A percentile compares a stretch with the other conserved stretches of the same genome.
Evolutionary conservation across 1,140 invertebrate genomes (phyloP).

Genomic region (Drosophila novamexicana): DNA sequence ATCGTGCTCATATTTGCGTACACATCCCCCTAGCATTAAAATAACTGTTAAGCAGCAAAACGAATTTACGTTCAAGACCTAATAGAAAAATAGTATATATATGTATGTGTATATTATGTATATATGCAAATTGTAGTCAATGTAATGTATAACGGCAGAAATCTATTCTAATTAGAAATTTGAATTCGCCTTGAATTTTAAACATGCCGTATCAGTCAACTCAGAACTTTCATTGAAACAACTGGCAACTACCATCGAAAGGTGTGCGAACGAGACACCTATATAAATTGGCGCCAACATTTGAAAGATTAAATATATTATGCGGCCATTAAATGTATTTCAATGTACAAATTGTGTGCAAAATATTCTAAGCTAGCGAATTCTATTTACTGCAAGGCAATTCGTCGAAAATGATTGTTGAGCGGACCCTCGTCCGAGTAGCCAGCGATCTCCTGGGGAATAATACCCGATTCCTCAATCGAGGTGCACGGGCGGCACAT

Average conservation of each 20-base stretch:
- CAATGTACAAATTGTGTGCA: slow-evolving; percentile 42
- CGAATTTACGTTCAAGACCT: too few relatives aligned
- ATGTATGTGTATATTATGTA: too few relatives aligned
- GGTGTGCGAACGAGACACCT: not conserved
- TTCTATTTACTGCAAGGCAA: slow-evolving; percentile 83
- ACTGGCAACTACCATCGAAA: not conserved
- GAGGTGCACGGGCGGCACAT: slow-evolving; percentile 97
- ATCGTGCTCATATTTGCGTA: slow-evolving; percentile 1
- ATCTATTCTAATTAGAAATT: not conserved
- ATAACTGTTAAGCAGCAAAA: not conserved
- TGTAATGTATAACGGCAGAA: not conserved
- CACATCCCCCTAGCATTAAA: not conserved
- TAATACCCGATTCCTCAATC: slow-evolving; percentile 93
- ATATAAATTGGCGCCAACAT: slow-evolving; percentile 3
- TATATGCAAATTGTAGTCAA: too few relatives aligned
- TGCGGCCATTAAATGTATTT: slow-evolving; percentile 60
- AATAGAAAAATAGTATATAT: too few relatives aligned
- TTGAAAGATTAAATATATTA: slow-evolving; percentile 4
- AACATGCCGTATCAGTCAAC: not conserved
- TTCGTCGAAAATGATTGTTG: slow-evolving; percentile 89
- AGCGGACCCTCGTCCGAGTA: slow-evolving; percentile 92
- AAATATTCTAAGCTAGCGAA: slow-evolving; percentile 15
- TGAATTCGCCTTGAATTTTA: too few relatives aligned
- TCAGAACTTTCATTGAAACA: not conserved
- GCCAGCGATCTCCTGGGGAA: slow-evolving; percentile 95